phyloP scores from a whole-genome alignment of 2,888 invertebrate genomes.

The Hydrotaea cyrtoneurina region DNA sequence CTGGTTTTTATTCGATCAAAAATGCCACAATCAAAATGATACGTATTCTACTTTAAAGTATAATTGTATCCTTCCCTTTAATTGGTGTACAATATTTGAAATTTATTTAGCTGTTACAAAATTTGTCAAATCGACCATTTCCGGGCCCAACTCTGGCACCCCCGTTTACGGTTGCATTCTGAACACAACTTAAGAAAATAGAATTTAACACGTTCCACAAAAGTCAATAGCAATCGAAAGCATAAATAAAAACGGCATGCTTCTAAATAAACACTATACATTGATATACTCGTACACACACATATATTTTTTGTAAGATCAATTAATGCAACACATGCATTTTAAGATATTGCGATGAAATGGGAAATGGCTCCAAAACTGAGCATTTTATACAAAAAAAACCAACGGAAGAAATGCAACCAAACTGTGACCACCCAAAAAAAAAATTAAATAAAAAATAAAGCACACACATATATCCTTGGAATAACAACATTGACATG shows the following conservation, averaged over 20 bases:
- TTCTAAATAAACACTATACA: conserved; percentile 49
- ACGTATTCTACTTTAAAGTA: no score
- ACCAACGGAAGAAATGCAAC: background rate
- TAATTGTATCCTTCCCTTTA: no score
- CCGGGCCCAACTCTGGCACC: background rate
- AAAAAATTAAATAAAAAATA: no score
- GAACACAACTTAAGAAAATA: conserved; percentile 46
- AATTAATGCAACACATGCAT: background rate
- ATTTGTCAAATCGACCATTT: background rate
- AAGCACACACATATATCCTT: background rate
- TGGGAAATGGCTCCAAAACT: background rate
- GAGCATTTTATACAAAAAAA: background rate
- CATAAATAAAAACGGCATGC: conserved; percentile 53
- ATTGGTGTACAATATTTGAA: no score
- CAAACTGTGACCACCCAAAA: conserved; percentile 6
- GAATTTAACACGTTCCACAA: conserved; percentile 46
- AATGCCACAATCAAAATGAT: no score
- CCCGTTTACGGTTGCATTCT: conserved; percentile 4
- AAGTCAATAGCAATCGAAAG: background rate
- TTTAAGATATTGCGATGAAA: background rate
- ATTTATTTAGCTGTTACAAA: background rate
- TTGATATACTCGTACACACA: background rate
- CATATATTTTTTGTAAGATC: conserved; percentile 14
- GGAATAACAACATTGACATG: conserved; percentile 52
- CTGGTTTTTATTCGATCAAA: no score